phyloP scores from a whole-genome alignment of 2,797 vertebrate genomes.

The Chanos chanos region DNA sequence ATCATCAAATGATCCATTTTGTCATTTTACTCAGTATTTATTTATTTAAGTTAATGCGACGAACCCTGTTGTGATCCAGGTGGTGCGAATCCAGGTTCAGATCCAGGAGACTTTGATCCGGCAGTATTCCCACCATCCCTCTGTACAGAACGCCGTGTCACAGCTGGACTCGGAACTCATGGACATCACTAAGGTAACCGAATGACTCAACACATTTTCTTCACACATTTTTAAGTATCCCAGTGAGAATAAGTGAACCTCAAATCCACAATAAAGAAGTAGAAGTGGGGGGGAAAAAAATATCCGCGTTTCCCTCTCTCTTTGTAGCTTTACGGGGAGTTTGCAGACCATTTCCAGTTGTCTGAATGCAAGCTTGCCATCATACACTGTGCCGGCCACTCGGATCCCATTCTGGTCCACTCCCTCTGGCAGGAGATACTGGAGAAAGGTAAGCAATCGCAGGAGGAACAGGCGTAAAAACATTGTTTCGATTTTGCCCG shows the following conservation, averaged over 20 bases:
- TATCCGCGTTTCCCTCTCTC: not conserved
- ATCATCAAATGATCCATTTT: not conserved
- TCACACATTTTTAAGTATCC: not conserved
- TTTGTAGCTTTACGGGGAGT: slow-evolving; percentile 90
- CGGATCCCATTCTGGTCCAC: slow-evolving; percentile 91
- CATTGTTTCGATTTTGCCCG: no score
- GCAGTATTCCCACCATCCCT: slow-evolving; percentile 88
- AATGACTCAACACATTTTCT: not conserved
- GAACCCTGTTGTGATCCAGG: slow-evolving; percentile 61
- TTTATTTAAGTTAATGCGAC: not conserved
- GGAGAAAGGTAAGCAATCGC: slow-evolving; percentile 80
- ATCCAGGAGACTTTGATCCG: slow-evolving; percentile 90
- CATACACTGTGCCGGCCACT: slow-evolving; percentile 94
- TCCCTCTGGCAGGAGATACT: slow-evolving; percentile 97
- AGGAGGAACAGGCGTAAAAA: no score
- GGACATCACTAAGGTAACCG: slow-evolving; percentile 95
- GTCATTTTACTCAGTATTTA: not conserved
- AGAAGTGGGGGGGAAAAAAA: no score
- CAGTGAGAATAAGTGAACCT: not conserved
- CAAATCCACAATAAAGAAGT: no score
- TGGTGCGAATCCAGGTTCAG: slow-evolving; percentile 94
- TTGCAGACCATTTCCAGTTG: slow-evolving; percentile 92
- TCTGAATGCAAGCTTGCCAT: slow-evolving; percentile 96
- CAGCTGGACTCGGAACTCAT: slow-evolving; percentile 92
- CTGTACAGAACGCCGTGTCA: slow-evolving; percentile 86